Evolutionary conservation across 1,140 invertebrate genomes (phyloP).

Genomic region (Teleogryllus occipitalis): DNA sequence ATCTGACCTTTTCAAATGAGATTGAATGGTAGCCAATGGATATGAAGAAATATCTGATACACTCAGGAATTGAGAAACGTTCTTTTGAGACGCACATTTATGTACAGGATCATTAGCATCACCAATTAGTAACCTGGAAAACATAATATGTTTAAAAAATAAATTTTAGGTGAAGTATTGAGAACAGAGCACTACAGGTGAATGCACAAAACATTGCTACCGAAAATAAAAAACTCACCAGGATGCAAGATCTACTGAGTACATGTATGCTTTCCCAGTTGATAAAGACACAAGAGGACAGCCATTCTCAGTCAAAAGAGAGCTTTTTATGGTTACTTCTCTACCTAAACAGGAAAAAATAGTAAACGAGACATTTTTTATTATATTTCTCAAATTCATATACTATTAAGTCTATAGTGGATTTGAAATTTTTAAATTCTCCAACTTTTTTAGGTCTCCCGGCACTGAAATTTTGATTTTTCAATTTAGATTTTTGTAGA

Average conservation of each 20-base stretch:
- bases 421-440: no score
- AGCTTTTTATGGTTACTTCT: conserved; percentile 43
- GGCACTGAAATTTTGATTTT: no score
- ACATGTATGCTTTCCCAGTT: conserved; percentile 59
- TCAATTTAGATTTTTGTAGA: no score
- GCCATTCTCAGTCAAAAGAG: conserved; percentile 49
- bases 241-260: conserved; percentile 48
- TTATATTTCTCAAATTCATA: no score
- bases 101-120: conserved; percentile 42
- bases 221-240: conserved; percentile 45
- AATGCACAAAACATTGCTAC: background rate
- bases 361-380: no score
- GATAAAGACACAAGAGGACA: conserved; percentile 55
- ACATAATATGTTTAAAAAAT: background rate
- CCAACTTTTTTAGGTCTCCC: no score
- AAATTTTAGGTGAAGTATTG: background rate
- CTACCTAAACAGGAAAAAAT: no score
- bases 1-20: background rate
- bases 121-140: conserved; percentile 40
- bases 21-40: conserved; percentile 16
- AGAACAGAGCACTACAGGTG: background rate
- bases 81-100: conserved; percentile 28
- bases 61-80: conserved; percentile 2
- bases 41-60: background rate
- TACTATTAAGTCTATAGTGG: no score